Conservation (phyloP, 2,113 vertebrate genomes). For the Haemorhous mexicanus region DNA sequence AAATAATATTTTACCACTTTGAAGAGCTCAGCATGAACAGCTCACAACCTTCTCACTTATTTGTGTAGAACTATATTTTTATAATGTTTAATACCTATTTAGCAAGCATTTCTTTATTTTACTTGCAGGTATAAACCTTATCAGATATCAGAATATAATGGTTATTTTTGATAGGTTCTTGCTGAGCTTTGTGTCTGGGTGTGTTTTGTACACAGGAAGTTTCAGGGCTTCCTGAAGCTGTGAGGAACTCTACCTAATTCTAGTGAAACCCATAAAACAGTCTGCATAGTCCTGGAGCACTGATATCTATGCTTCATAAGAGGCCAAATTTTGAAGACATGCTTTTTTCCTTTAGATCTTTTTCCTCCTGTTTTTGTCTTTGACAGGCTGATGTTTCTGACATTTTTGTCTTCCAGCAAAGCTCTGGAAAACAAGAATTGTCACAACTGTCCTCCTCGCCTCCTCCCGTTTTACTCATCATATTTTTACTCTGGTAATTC, state of each 20-base stretch:
- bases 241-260: not conserved
- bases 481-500: not conserved
- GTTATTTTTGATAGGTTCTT: not conserved
- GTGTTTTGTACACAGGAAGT: not conserved
- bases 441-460: rapidly evolving
- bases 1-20: not conserved
- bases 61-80: not conserved
- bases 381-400: not conserved
- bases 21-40: not conserved
- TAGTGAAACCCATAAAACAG: not conserved
- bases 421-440: not conserved
- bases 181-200: not conserved
- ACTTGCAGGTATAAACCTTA: not conserved
- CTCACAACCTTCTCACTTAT: not conserved
- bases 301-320: not conserved
- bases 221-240: not conserved
- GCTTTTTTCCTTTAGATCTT: not conserved
- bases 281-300: not conserved
- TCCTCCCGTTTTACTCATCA: not conserved
- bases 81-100: not conserved
- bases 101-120: not conserved
- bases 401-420: not conserved
- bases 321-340: not conserved
- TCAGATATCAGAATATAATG: not conserved
- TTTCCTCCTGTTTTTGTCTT: not conserved